These are phyloP conservation scores for Nymphalis urticae DNA, from an alignment of 2,888 invertebrate genomes.

Conservation along the genomic window DNA sequence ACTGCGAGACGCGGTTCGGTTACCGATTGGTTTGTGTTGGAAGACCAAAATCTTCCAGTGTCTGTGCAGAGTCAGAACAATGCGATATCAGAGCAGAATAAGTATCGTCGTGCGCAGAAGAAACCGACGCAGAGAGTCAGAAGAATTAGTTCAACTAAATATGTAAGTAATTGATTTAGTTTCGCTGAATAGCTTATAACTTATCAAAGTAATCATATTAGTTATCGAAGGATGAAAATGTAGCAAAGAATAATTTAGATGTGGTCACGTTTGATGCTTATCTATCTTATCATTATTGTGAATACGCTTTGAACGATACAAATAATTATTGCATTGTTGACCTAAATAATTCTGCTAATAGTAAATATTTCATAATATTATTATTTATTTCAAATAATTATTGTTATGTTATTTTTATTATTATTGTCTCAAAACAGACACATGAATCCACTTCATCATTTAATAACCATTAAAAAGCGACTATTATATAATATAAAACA, in stretches of 20 bases:
- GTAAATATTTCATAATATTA: not conserved
- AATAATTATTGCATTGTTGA: conserved; percentile 9
- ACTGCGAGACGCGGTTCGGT: conserved; percentile 66
- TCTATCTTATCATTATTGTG: conserved; percentile 20
- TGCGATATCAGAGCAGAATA: conserved; percentile 51
- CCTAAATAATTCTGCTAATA: conserved; percentile 10
- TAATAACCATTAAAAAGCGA: too few relatives aligned
- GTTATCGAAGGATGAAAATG: not conserved
- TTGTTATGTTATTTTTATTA: too few relatives aligned
- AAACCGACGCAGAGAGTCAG: conserved; percentile 67
- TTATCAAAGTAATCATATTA: too few relatives aligned
- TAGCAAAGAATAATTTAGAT: not conserved
- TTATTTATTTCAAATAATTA: too few relatives aligned
- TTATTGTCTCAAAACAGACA: too few relatives aligned
- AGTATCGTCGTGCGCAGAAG: conserved; percentile 65
- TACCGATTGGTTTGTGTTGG: conserved; percentile 75
- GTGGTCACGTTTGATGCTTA: conserved; percentile 8
- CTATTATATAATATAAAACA: too few relatives aligned
- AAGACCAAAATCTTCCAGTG: conserved; percentile 51
- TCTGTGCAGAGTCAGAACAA: conserved; percentile 25
- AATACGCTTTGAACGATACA: conserved; percentile 20
- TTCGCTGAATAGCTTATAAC: not conserved
- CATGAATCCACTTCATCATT: too few relatives aligned
- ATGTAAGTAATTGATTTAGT: conserved; percentile 58
- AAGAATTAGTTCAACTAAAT: conserved; percentile 77